Conservation (phyloP, 2,113 vertebrate species). For the Strix uralensis region DNA sequence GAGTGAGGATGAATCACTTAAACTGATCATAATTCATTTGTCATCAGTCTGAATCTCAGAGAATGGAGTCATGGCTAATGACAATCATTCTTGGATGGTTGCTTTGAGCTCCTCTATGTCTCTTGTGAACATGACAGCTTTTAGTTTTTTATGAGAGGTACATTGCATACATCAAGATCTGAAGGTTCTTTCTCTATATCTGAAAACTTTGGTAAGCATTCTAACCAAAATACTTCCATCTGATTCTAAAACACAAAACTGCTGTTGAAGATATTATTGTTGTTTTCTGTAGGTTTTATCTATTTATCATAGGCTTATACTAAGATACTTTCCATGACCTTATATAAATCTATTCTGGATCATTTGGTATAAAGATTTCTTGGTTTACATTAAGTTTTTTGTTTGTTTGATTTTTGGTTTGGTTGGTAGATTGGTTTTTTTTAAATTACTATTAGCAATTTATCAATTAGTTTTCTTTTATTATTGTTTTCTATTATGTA, state of each 20-base stretch:
- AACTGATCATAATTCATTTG: not conserved
- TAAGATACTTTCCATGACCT: not conserved
- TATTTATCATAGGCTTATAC: not conserved
- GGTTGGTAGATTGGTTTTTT: not conserved
- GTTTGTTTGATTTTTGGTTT: not conserved
- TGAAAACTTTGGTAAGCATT: not conserved
- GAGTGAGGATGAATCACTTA: not conserved
- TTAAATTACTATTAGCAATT: not conserved
- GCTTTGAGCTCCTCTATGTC: not conserved
- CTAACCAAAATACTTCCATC: not conserved
- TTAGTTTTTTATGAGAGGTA: not conserved
- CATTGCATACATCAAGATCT: not conserved
- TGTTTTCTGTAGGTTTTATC: not conserved
- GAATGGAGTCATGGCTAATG: not conserved
- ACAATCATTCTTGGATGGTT: not conserved
- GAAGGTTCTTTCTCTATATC: not conserved
- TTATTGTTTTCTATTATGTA: not conserved
- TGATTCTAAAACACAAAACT: not conserved
- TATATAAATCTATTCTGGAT: not conserved
- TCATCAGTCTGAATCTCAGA: not conserved
- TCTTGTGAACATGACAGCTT: not conserved
- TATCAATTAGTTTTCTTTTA: not conserved
- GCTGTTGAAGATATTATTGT: not conserved
- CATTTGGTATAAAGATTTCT: not conserved
- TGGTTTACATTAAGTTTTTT: not conserved